These are phyloP conservation scores for Synergus japonicus DNA, from an alignment of 2,888 invertebrate species.

Conservation along the genomic window DNA sequence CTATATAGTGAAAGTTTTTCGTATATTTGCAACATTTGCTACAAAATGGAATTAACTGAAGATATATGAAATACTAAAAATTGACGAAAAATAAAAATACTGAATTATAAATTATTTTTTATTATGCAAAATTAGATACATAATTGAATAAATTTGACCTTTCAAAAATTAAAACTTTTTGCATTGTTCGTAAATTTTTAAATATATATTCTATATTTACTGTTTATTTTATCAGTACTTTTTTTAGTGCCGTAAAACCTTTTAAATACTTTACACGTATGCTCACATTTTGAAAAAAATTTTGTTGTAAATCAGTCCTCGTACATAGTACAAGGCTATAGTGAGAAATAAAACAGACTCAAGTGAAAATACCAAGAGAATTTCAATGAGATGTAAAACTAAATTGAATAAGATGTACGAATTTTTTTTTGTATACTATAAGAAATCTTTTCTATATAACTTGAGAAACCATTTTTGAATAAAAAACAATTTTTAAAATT, in stretches of 20 bases:
- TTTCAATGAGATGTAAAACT: constrained; percentile 7
- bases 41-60: no score
- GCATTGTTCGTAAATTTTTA: no score
- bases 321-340: background rate
- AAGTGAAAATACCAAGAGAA: background rate
- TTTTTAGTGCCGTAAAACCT: background rate
- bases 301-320: constrained; percentile 3
- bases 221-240: no score
- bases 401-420: background rate
- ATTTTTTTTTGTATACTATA: background rate
- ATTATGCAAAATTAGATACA: no score
- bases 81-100: no score
- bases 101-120: no score
- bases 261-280: background rate
- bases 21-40: background rate
- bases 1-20: background rate
- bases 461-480: background rate
- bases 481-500: no score
- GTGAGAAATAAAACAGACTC: background rate
- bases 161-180: no score
- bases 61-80: no score
- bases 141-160: no score
- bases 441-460: no score
- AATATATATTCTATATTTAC: no score
- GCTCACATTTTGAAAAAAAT: background rate